phyloP scores from a whole-genome alignment of 2,113 vertebrate species.

The Bostrychus sinensis region DNA sequence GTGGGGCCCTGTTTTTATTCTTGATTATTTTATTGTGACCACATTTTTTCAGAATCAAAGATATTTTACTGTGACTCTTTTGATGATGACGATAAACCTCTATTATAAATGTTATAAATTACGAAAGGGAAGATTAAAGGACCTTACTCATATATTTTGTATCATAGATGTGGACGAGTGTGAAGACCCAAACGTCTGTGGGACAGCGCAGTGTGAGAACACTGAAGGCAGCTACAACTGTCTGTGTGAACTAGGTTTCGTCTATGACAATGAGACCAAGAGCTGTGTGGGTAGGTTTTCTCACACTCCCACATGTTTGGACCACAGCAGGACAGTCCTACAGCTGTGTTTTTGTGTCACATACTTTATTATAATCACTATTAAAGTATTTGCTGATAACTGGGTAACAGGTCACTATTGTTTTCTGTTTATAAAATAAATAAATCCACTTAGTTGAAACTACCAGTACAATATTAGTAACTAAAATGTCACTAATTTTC shows the following conservation, averaged over 20 bases:
- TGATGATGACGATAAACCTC: too few relatives aligned
- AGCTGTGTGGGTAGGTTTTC: conserved; percentile 83
- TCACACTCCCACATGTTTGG: conserved; percentile 5
- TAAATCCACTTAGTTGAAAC: too few relatives aligned
- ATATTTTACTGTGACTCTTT: too few relatives aligned
- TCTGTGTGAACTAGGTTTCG: conserved; percentile 85
- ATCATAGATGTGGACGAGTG: conserved; percentile 92
- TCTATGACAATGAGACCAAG: conserved; percentile 82
- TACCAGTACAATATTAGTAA: too few relatives aligned
- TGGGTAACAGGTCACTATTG: neutral
- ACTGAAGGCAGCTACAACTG: conserved; percentile 85
- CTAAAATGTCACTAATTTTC: too few relatives aligned
- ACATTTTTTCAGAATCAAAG: too few relatives aligned
- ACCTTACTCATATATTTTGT: conserved; percentile 28
- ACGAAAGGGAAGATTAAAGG: too few relatives aligned
- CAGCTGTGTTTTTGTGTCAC: conserved; percentile 55
- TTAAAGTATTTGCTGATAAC: neutral
- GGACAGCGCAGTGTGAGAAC: conserved; percentile 87
- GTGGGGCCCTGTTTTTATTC: too few relatives aligned
- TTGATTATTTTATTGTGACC: too few relatives aligned
- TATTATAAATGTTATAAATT: too few relatives aligned
- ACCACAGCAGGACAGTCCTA: conserved; percentile 43
- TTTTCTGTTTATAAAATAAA: neutral
- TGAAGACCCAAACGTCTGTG: conserved; percentile 79
- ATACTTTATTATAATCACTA: neutral